A percentile compares a stretch with the other conserved stretches of the same genome.
These are phyloP conservation scores for Otolemur crassicaudatus DNA, from an alignment of 2,797 vertebrate species.

Conservation along the genomic window DNA sequence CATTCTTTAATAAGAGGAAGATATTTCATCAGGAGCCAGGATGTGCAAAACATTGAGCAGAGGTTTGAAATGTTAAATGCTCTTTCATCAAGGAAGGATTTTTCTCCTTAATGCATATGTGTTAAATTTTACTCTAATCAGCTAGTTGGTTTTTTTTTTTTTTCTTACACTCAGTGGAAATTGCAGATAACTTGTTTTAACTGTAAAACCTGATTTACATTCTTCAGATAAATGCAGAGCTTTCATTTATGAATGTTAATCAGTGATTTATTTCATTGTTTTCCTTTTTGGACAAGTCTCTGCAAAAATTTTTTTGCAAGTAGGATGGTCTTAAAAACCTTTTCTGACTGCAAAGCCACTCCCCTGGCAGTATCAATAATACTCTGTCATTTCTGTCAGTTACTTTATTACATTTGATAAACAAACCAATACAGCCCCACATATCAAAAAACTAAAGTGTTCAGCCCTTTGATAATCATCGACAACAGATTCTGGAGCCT, in stretches of 20 bases:
- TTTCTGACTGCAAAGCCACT: neutral
- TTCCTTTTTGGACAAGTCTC: neutral
- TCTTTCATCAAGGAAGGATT: neutral
- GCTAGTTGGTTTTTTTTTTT: neutral
- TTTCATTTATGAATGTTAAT: slow-evolving; percentile 60
- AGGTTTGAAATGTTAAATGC: slow-evolving; percentile 53
- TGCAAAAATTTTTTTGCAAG: neutral
- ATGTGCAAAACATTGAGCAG: slow-evolving; percentile 53
- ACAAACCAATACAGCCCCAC: neutral
- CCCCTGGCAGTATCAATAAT: neutral
- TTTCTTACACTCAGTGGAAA: slow-evolving; percentile 39
- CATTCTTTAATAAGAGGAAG: slow-evolving; percentile 11
- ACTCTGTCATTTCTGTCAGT: neutral
- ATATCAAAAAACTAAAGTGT: slow-evolving; percentile 18
- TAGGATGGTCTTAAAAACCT: slow-evolving; percentile 18
- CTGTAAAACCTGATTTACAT: slow-evolving; percentile 9
- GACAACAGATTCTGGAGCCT: neutral
- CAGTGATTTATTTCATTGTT: slow-evolving; percentile 47
- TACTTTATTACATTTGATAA: slow-evolving; percentile 68
- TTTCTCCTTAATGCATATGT: neutral
- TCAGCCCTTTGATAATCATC: slow-evolving; percentile 60
- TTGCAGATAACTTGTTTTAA: neutral
- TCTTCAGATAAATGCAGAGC: slow-evolving; percentile 38
- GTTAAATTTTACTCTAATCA: slow-evolving; percentile 64
- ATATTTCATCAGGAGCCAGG: neutral